Conservation (phyloP, 2,888 invertebrate genomes). For the Magallana nippona region DNA sequence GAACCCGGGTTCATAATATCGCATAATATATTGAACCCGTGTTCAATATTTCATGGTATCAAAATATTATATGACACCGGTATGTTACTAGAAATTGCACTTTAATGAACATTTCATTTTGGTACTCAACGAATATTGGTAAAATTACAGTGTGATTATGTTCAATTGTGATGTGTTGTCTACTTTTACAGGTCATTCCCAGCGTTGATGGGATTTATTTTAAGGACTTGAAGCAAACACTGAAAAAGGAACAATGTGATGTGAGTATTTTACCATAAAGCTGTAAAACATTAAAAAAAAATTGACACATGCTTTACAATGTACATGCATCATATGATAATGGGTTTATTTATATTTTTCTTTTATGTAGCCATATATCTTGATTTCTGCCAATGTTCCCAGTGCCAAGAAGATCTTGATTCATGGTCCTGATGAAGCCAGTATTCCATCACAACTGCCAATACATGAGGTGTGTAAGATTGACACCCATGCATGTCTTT, state of each 20-base stretch:
- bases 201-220: slow-evolving; percentile 99
- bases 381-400: slow-evolving; percentile 98
- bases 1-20: too few relatives aligned
- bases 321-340: too few relatives aligned
- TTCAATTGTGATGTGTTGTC: neutral
- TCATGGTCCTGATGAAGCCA: slow-evolving; percentile 91
- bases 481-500: neutral
- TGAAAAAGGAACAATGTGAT: slow-evolving; percentile 99
- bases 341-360: slow-evolving; percentile 51
- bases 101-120: too few relatives aligned
- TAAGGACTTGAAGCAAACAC: slow-evolving; percentile 98
- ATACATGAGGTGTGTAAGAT: slow-evolving; percentile 85
- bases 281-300: too few relatives aligned
- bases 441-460: slow-evolving; percentile 98
- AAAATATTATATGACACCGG: too few relatives aligned
- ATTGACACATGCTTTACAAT: too few relatives aligned
- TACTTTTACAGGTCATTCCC: slow-evolving; percentile 89
- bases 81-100: neutral
- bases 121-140: too few relatives aligned
- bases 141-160: neutral
- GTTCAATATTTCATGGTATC: too few relatives aligned
- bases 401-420: slow-evolving; percentile 99
- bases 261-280: slow-evolving; percentile 80
- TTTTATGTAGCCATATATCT: slow-evolving; percentile 86
- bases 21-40: too few relatives aligned